Percentiles rank a stretch among this genome's conserved stretches.
phyloP scores from a whole-genome alignment of 2,113 vertebrate species.

The Spizaetus ornatus region DNA sequence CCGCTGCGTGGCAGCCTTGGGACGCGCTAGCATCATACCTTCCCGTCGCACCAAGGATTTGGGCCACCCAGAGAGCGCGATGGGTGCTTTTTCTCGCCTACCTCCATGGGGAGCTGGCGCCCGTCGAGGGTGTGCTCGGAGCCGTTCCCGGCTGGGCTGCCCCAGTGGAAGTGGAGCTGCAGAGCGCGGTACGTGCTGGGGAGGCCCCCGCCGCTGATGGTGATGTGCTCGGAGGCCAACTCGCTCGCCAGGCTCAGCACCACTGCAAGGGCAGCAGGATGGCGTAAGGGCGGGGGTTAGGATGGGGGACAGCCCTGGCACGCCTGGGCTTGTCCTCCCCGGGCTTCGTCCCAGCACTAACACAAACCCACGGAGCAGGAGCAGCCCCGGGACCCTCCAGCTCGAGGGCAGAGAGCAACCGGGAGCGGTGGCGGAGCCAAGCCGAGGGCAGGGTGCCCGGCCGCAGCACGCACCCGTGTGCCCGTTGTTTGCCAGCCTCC shows the following conservation, averaged over 20 bases:
- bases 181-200: slow-evolving; percentile 68
- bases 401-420: neutral
- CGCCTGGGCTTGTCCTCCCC: neutral
- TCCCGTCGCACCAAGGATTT: neutral
- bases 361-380: neutral
- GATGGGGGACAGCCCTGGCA: neutral
- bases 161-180: slow-evolving; percentile 90
- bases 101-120: slow-evolving; percentile 82
- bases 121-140: slow-evolving; percentile 83
- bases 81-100: neutral
- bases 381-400: neutral
- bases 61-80: rapidly evolving
- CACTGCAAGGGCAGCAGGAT: neutral
- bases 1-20: neutral
- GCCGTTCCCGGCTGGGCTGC: slow-evolving; percentile 66
- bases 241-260: slow-evolving; percentile 66
- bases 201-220: slow-evolving; percentile 75
- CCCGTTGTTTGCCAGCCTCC: slow-evolving; percentile 80
- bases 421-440: rapidly evolving
- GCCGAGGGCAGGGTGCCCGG: neutral
- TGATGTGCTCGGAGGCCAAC: slow-evolving; percentile 37
- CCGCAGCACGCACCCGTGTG: slow-evolving; percentile 70
- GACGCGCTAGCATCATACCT: neutral
- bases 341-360: neutral
- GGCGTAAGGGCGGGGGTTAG: neutral